Percentiles rank a stretch among this genome's conserved stretches.
Conservation (phyloP, 1,140 invertebrate species). For the Calephelis nemesis region DNA sequence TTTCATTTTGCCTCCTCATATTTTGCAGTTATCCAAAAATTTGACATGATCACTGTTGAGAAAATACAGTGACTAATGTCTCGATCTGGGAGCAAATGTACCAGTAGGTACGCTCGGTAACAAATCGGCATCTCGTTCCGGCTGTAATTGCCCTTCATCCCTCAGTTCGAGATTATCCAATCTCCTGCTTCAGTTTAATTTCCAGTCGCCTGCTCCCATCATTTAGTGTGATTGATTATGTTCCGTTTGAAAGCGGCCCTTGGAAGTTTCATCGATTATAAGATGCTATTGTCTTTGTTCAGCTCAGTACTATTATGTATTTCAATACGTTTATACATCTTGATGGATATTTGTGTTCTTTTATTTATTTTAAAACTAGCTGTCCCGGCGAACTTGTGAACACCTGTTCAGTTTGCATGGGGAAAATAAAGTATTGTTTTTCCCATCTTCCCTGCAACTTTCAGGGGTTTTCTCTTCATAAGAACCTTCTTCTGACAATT, state of each 20-base stretch:
- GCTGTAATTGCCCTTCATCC: slow-evolving; percentile 24
- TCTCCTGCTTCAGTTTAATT: slow-evolving; percentile 28
- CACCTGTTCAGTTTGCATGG: no score
- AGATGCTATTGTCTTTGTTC: slow-evolving; percentile 7
- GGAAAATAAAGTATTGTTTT: no score
- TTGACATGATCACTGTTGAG: not conserved
- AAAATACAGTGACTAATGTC: slow-evolving; percentile 1
- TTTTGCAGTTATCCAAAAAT: not conserved
- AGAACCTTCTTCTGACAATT: no score
- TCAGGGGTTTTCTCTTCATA: no score
- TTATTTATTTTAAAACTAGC: no score
- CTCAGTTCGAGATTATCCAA: slow-evolving; percentile 24
- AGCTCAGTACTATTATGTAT: not conserved
- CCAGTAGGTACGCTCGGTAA: slow-evolving; percentile 1
- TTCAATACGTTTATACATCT: not conserved
- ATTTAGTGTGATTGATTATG: slow-evolving; percentile 26
- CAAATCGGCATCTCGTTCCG: slow-evolving; percentile 12
- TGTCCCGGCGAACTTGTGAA: no score
- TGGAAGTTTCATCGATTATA: slow-evolving; percentile 12
- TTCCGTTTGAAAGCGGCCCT: slow-evolving; percentile 9
- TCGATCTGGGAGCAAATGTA: not conserved
- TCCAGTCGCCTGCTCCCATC: slow-evolving; percentile 21
- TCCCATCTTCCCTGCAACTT: no score
- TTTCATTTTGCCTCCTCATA: no score
- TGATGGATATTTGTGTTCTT: not conserved